Evolutionary conservation across 2,797 vertebrate genomes (phyloP), one percentile per base, ranked within the genome.

Genomic region (Pelochelys cantorii): DNA sequence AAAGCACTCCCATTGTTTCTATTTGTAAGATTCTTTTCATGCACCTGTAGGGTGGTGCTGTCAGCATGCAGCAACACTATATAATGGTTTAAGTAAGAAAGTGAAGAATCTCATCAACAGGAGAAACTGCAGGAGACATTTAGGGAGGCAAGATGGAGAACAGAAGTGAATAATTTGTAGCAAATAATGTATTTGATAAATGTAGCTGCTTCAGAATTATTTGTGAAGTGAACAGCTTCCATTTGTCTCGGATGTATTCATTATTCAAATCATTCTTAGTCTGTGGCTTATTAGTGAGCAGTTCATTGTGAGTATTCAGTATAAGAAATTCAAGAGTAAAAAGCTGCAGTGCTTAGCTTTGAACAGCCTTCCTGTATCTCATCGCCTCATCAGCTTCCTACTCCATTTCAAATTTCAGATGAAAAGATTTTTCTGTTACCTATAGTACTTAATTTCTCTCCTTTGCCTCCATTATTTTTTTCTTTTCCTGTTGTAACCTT

Each of bases 301-400:
- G 79, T 42, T 93, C 60, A 37, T 17, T 88, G 80, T 68, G 78
- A 83, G 42, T 86, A 89, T 91, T 92, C 89, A 84, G 83, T 86
- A 91, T 22, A 65, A 3, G 2, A 59, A 89, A 94, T 42, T 11
- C 91, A 53, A 84, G 27, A 91, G 25, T 81, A 57, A 89, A 57
- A 89, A 89, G 86, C 6, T 0, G 3, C 1, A 3, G 86, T 68
- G 94, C 95, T 91, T 90, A 86, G 85, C 42, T 92, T 91, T 85
- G 89, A 91, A 87, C 86, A 0, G 2, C 85, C 88, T 91, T 86
- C 78, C n/a, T 91, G 10, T 89, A 78, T 91, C 92, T 34, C 34
- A 93, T 94, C 94, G 95, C 81, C 60, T 94, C 54, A 95, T 92
- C 78, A 57, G 83, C 59, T 95, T 88, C 81, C 78, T 29, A 68